Conservation (phyloP, 2,888 invertebrate genomes). For the Cheilosia variabilis region DNA sequence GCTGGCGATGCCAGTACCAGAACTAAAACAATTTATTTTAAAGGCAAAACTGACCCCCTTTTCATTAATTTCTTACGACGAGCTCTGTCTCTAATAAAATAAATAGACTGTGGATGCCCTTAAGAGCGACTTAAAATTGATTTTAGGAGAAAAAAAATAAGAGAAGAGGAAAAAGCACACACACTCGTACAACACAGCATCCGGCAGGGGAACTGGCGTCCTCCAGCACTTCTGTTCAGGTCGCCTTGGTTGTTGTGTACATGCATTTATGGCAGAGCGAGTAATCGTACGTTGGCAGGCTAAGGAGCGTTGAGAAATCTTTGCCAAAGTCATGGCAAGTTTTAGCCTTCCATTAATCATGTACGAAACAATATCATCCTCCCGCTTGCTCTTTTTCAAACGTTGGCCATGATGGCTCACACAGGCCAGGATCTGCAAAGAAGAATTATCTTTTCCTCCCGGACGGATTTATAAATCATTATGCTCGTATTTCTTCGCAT, state of each 20-base stretch:
- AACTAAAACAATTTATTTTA: slow-evolving; percentile 57
- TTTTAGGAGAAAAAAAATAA: slow-evolving; percentile 25
- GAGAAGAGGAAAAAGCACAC: slow-evolving; percentile 3
- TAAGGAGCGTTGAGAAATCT: slow-evolving; percentile 53
- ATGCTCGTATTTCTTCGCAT: slow-evolving; percentile 57
- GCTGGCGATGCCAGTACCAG: slow-evolving; percentile 13
- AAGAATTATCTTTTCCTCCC: slow-evolving; percentile 22
- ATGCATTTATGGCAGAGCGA: slow-evolving; percentile 59
- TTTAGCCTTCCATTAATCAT: slow-evolving; percentile 73
- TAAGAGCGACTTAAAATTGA: slow-evolving; percentile 65
- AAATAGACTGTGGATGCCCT: slow-evolving; percentile 61
- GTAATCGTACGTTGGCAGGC: slow-evolving; percentile 67
- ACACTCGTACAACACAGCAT: neutral
- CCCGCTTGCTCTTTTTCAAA: slow-evolving; percentile 37
- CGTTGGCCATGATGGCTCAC: slow-evolving; percentile 23
- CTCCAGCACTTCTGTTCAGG: slow-evolving; percentile 25
- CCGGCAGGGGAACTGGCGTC: slow-evolving; percentile 2
- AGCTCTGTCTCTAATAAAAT: slow-evolving; percentile 62
- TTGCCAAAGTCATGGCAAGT: slow-evolving; percentile 59
- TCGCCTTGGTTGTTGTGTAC: slow-evolving; percentile 37
- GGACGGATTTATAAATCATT: slow-evolving; percentile 69
- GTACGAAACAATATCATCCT: slow-evolving; percentile 65
- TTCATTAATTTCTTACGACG: slow-evolving; percentile 63
- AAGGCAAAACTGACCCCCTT: slow-evolving; percentile 40
- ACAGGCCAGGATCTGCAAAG: slow-evolving; percentile 6